Percentiles rank a stretch among this genome's conserved stretches.
phyloP scores from a whole-genome alignment of 2,113 vertebrate genomes.

The Castor canadensis region DNA sequence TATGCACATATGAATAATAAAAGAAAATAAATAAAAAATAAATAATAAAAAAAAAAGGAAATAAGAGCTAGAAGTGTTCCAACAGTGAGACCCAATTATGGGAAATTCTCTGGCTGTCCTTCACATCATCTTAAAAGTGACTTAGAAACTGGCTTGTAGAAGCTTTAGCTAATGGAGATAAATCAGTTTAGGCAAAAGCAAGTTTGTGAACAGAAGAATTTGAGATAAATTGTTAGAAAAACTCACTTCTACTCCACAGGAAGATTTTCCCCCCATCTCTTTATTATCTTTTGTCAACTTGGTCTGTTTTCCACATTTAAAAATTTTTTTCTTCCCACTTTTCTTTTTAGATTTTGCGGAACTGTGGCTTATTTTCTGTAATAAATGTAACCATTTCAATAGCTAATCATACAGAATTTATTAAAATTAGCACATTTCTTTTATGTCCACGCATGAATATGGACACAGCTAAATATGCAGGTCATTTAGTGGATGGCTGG shows the following conservation, averaged over 20 bases:
- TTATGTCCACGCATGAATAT: background rate
- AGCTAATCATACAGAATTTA: background rate
- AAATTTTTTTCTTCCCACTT: background rate
- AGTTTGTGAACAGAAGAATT: conserved; percentile 4
- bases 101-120: background rate
- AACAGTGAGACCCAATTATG: background rate
- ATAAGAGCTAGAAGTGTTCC: background rate
- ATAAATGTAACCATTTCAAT: background rate
- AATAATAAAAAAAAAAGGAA: too few species aligned
- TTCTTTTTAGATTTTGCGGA: conserved; percentile 33
- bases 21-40: too few species aligned
- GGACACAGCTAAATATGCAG: background rate
- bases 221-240: background rate
- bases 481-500: background rate
- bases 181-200: conserved; percentile 29
- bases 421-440: conserved; percentile 5
- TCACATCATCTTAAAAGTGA: background rate
- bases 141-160: background rate
- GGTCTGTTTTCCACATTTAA: conserved; percentile 7
- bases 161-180: background rate
- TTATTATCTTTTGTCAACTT: conserved; percentile 21
- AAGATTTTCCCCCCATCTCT: background rate
- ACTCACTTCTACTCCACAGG: background rate
- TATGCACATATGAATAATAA: too few species aligned
- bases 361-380: conserved; percentile 25